Conservation (phyloP, 2,888 invertebrate species). For the Automeris io region DNA sequence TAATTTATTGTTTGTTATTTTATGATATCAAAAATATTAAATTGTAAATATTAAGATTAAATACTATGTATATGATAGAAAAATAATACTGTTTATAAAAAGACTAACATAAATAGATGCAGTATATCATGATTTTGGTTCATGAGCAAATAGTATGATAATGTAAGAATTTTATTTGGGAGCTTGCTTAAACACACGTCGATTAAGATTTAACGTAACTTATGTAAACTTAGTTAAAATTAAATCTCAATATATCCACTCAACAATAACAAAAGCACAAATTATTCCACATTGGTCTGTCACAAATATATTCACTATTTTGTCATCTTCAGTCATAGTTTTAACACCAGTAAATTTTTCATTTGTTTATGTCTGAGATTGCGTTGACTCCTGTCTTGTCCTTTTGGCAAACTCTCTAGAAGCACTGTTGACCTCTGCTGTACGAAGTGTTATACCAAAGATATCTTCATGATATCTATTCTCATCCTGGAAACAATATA, state of each 20-base stretch:
- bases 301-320: neutral
- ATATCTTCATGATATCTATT: conserved; percentile 97
- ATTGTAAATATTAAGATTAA: conserved; percentile 3
- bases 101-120: neutral
- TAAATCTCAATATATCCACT: neutral
- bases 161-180: neutral
- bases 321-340: neutral
- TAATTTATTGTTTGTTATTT: conserved; percentile 11
- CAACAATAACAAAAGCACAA: neutral
- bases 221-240: neutral
- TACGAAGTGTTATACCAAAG: conserved; percentile 93
- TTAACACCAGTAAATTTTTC: neutral
- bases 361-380: conserved; percentile 25
- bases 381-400: conserved; percentile 45
- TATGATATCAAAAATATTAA: neutral
- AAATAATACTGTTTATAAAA: conserved; percentile 3
- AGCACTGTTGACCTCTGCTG: conserved; percentile 91
- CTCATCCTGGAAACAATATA: conserved; percentile 82
- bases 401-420: conserved; percentile 87
- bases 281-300: neutral
- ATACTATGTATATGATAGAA: neutral
- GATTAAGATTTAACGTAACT: neutral
- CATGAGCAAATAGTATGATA: neutral
- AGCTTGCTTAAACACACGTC: neutral
- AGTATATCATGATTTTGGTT: neutral